Percentiles rank a stretch among this genome's conserved stretches.
Evolutionary conservation across 2,797 vertebrate species (phyloP).

Genomic region (Hydrophis major): DNA sequence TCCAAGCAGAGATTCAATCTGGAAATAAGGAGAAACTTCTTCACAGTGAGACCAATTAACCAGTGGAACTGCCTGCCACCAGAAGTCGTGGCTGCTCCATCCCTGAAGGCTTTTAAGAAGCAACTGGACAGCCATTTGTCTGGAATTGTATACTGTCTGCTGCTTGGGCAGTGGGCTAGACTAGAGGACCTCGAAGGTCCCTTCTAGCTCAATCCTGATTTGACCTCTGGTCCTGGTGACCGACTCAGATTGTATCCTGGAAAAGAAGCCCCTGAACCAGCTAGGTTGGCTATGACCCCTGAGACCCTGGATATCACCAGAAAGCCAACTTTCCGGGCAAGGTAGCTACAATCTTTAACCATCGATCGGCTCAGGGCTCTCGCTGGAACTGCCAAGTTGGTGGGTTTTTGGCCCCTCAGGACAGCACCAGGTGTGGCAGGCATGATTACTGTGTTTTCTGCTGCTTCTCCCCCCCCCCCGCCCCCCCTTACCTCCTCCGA

Average conservation of each 20-base stretch:
- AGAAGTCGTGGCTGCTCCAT: no score
- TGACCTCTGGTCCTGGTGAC: background rate
- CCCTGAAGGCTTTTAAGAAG: no score
- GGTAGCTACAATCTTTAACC: constrained; percentile 62
- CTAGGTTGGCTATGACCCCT: constrained; percentile 47
- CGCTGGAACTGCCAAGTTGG: constrained; percentile 53
- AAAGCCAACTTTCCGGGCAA: constrained; percentile 53
- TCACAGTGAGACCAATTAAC: no score
- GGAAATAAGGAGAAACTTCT: no score
- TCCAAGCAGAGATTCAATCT: no score
- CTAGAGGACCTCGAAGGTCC: no score
- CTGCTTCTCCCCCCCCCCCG: constrained; percentile 6
- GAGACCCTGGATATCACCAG: constrained; percentile 35
- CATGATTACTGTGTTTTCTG: constrained; percentile 46
- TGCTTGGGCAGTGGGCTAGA: no score
- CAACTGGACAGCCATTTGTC: no score
- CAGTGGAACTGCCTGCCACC: no score
- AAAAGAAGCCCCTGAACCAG: constrained; percentile 36
- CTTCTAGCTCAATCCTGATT: no score
- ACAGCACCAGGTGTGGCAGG: constrained; percentile 60
- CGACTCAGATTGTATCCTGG: constrained; percentile 16
- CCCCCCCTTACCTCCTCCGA: constrained; percentile 35
- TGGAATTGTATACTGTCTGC: no score
- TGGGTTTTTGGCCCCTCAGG: constrained; percentile 17
- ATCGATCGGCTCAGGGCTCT: constrained; percentile 60